Evolutionary conservation across 2,888 invertebrate species (phyloP).

Genomic region (Aethes cnicana): DNA sequence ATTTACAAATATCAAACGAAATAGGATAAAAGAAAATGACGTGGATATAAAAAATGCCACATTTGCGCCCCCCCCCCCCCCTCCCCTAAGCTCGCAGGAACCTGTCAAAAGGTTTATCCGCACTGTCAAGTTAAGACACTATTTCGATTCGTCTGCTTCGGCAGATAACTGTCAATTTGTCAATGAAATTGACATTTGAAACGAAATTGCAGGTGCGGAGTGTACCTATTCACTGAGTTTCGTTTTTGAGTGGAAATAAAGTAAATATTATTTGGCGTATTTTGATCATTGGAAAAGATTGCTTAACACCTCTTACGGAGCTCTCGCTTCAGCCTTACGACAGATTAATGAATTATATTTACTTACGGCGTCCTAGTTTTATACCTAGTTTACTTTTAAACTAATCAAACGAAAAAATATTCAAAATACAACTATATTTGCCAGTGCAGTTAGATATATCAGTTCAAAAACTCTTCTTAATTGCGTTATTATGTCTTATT

Average conservation of each 20-base stretch:
- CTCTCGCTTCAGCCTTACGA: neutral
- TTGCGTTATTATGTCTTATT: neutral
- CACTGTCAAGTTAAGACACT: conserved; percentile 11
- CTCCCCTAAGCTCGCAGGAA: neutral
- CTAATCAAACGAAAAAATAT: too few relatives aligned
- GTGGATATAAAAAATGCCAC: too few relatives aligned
- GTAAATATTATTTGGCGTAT: neutral
- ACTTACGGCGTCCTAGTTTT: too few relatives aligned
- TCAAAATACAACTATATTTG: too few relatives aligned
- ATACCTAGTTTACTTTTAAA: too few relatives aligned
- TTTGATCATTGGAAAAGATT: neutral
- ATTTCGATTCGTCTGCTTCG: conserved; percentile 16
- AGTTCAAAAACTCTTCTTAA: neutral
- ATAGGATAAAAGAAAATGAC: too few relatives aligned
- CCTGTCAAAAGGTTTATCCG: conserved; percentile 10
- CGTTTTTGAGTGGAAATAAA: too few relatives aligned
- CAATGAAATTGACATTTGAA: conserved; percentile 17
- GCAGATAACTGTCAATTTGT: conserved; percentile 27
- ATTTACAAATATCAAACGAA: too few relatives aligned
- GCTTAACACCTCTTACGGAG: neutral
- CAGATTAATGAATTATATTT: neutral
- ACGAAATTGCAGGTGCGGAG: conserved; percentile 1
- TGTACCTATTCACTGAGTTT: too few relatives aligned
- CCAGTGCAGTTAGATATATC: too few relatives aligned
- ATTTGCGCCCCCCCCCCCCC: too few relatives aligned